Percentiles rank a stretch among this genome's conserved stretches.
Conservation (phyloP, 2,888 invertebrate genomes). For the Acrocyrtus sp. region DNA sequence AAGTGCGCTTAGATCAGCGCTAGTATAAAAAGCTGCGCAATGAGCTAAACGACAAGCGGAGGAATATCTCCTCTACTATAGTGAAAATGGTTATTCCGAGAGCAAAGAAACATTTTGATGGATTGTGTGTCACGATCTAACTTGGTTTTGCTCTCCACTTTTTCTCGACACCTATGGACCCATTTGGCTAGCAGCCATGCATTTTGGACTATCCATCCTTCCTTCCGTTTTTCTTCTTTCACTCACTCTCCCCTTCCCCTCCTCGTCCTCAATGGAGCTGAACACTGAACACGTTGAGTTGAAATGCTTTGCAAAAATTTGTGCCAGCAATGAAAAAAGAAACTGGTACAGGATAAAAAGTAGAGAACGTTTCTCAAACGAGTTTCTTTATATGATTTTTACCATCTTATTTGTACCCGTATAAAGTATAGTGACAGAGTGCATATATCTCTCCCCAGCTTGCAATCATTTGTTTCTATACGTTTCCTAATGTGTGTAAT, state of each 20-base stretch:
- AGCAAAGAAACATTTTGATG: too few relatives aligned
- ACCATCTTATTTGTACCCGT: too few relatives aligned
- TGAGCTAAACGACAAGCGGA: too few relatives aligned
- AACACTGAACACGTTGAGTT: constrained; percentile 47
- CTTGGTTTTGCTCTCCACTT: constrained; percentile 60
- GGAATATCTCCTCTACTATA: too few relatives aligned
- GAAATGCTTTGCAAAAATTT: constrained; percentile 46
- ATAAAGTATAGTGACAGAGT: too few relatives aligned
- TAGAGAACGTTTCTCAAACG: constrained; percentile 2
- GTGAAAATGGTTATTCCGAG: too few relatives aligned
- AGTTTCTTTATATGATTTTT: too few relatives aligned
- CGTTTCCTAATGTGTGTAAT: too few relatives aligned
- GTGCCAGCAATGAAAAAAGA: constrained; percentile 35
- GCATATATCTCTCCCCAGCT: not conserved
- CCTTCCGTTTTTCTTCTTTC: constrained; percentile 31
- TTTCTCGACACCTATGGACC: constrained; percentile 62
- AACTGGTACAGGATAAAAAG: constrained; percentile 8
- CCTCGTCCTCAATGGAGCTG: constrained; percentile 40
- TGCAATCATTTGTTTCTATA: not conserved
- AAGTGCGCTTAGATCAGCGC: constrained; percentile 21
- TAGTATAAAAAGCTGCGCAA: too few relatives aligned
- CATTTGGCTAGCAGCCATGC: constrained; percentile 61
- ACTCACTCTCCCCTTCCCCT: constrained; percentile 13
- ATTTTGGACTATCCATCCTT: constrained; percentile 51
- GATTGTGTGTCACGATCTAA: constrained; percentile 63